These are phyloP conservation scores for Lichenostomus cassidix DNA, from an alignment of 2,113 vertebrate genomes.

Conservation along the genomic window DNA sequence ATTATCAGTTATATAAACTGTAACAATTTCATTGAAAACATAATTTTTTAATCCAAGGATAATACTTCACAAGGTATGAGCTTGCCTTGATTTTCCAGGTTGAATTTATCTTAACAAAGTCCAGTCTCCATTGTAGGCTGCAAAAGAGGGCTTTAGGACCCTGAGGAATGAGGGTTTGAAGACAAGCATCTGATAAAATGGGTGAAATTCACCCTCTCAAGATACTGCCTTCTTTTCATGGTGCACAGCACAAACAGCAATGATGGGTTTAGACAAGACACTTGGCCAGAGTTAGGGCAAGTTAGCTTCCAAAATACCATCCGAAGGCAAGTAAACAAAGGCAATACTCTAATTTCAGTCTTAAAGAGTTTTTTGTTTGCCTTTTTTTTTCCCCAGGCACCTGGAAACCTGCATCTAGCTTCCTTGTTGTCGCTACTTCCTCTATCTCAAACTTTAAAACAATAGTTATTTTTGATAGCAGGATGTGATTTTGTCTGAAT, in stretches of 20 bases:
- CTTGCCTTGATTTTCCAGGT: background rate
- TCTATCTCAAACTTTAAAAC: background rate
- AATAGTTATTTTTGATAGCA: background rate
- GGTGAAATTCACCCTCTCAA: background rate
- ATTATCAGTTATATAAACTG: background rate
- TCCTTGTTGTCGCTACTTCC: background rate
- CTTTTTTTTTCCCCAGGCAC: accelerated
- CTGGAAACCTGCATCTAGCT: background rate
- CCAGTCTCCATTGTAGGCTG: background rate
- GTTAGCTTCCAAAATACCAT: background rate
- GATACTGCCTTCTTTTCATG: background rate
- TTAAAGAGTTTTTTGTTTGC: background rate
- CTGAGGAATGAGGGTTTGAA: background rate
- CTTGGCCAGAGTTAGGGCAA: background rate
- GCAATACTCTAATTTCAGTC: background rate
- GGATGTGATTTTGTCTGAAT: background rate
- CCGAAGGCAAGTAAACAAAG: background rate
- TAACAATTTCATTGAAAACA: background rate
- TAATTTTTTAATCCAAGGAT: background rate
- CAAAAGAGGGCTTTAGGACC: background rate
- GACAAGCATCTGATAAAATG: background rate
- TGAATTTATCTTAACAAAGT: background rate
- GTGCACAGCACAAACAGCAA: background rate
- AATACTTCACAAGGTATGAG: background rate
- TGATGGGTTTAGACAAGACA: background rate